Base-by-base conservation (phyloP, 1,140 invertebrate genomes). In the Lysiphlebus fabarum region DNA sequence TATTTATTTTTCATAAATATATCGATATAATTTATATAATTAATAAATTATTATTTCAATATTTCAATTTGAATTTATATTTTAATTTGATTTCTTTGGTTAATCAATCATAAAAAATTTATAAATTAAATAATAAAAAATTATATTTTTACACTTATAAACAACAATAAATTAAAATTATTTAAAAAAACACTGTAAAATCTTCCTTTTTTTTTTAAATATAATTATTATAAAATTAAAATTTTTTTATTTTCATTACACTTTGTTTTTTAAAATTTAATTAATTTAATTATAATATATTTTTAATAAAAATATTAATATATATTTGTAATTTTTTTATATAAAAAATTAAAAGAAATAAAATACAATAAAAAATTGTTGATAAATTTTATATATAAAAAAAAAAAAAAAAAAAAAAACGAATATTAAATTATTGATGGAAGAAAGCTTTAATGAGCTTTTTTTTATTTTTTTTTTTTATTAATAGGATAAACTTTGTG, bases 191-290 rank as follows among this genome's bases (percentile, higher is more conserved):
- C 36, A 38, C 11, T 33, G 17, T 12, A 53, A 57, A 55, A 42
- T 44, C 50, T 9, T 45, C 47, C 42, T 12, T 26, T 42, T 47
- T 68, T 65, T 65, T 61, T n/a, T n/a, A n/a, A n/a, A n/a, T n/a
- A n/a, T n/a, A n/a, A n/a, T n/a, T n/a, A n/a, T n/a, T n/a, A n/a
- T n/a, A n/a, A n/a, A n/a, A n/a, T n/a, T n/a, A n/a, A n/a, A n/a
- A n/a, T n/a, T n/a, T n/a, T n/a, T n/a, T n/a, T n/a, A n/a, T n/a
- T n/a, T n/a, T n/a, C n/a, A n/a, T n/a, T n/a, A n/a, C n/a, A n/a
- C n/a, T n/a, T n/a, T n/a, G n/a, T n/a, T n/a, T n/a, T n/a, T n/a
- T n/a, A n/a, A n/a, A n/a, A n/a, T n/a, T n/a, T n/a, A n/a, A n/a
- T n/a, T n/a, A n/a, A n/a, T n/a, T n/a, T n/a, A n/a, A n/a, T n/a